Evolutionary conservation across 2,113 vertebrate species (phyloP), one percentile per base, ranked within the genome.

Genomic region (Microtus pennsylvanicus): DNA sequence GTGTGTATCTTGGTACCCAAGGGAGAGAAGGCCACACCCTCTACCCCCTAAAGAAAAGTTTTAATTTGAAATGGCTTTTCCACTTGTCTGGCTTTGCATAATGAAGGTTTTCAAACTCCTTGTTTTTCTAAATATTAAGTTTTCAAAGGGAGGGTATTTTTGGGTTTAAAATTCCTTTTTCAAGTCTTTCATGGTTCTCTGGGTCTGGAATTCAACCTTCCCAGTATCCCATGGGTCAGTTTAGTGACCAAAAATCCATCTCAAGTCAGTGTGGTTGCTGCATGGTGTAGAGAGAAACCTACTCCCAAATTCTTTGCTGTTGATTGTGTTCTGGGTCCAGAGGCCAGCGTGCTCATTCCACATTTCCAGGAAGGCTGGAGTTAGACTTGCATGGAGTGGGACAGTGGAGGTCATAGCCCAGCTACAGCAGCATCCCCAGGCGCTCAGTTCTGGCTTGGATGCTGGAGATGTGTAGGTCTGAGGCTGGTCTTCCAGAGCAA

Each of bases 131-230:
- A 96, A 89, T 85, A 96, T 61, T 94, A 94, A 58, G 22, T 65
- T 97, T 94, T 92, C 94, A 96, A 90, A 96, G 55, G 90, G 63
- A 96, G 63, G 78, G 6, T 89, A 94, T 89, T 95, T 97, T 70
- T 16, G 16, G 91, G 92, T 86, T 97, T 85, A 72, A 70, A 87
- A 74, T 9, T 38, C n/a, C 70, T 47, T 19, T 87, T 91, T 81
- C 33, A 72, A 85, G 63, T 83, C 91, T 91, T 55, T 52, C 52
- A 63, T 65, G 42, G 45, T 72, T 96, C 47, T 89, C 89, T 91
- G 33, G 78, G 77, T 88, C 93, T 95, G 91, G 90, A 90, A 83
- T 75, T 67, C 75, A 87, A 83, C 33, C 22, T 70, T 33, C 22
- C 69, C 33, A 50, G 26, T 38, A 42, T 89, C 89, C 45, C 16